These are phyloP conservation scores for Acanthiza pusilla DNA, from an alignment of 2,797 vertebrate genomes.

Conservation along the genomic window DNA sequence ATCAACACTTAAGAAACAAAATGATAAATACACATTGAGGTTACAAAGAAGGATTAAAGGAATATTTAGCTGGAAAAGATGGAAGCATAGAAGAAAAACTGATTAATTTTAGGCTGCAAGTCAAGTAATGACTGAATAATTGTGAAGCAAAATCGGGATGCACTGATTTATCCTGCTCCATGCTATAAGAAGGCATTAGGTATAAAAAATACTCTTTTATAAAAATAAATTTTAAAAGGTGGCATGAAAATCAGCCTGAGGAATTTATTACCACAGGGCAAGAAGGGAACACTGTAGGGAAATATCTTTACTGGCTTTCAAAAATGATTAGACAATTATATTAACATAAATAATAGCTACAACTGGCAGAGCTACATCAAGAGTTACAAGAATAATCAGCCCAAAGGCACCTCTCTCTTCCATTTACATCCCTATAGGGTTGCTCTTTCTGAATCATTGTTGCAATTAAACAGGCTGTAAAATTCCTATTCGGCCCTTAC, in stretches of 20 bases:
- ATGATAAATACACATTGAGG: not conserved
- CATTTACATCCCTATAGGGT: not conserved
- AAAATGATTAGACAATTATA: constrained; percentile 8
- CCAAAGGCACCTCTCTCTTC: not conserved
- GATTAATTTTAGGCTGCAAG: constrained; percentile 3
- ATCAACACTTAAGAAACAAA: not conserved
- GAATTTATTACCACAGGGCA: constrained; percentile 13
- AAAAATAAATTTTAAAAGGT: constrained; percentile 1
- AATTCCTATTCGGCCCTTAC: not conserved
- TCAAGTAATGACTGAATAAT: not conserved
- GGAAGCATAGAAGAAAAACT: not conserved
- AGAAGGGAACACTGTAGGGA: not conserved
- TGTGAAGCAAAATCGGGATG: not conserved
- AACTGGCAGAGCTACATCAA: not conserved
- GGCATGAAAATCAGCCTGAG: not conserved
- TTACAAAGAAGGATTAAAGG: not conserved
- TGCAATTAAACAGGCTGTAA: not conserved
- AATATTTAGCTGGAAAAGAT: not conserved
- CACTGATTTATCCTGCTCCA: not conserved
- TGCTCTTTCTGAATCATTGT: not conserved
- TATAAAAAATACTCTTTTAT: not conserved
- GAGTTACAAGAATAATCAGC: not conserved
- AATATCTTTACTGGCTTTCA: not conserved
- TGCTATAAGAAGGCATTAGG: not conserved
- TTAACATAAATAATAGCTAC: constrained; percentile 29